Evolutionary conservation across 2,113 vertebrate genomes (phyloP).

Genomic region (Ibidorhyncha struthersii): DNA sequence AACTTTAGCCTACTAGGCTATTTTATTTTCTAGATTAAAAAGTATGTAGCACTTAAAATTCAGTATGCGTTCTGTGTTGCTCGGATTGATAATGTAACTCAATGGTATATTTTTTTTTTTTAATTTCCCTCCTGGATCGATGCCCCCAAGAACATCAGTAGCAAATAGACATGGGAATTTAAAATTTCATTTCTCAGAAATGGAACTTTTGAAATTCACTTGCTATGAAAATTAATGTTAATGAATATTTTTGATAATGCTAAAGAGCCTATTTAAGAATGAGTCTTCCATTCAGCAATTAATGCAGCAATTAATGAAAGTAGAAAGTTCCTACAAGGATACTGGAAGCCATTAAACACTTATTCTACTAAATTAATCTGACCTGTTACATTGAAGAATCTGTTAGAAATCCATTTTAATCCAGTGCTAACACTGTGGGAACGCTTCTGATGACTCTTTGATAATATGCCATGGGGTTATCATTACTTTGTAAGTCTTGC

Average conservation of each 20-base stretch:
- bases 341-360: not conserved
- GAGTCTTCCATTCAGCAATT: not conserved
- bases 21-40: not conserved
- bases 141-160: not conserved
- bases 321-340: not conserved
- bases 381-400: slow-evolving; percentile 1
- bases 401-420: slow-evolving; percentile 10
- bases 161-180: not conserved
- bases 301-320: not conserved
- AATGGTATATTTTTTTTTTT: not conserved
- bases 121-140: not conserved
- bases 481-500: not conserved
- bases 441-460: not conserved
- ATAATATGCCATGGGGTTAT: not conserved
- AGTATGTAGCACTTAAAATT: not conserved
- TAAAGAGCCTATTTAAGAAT: not conserved
- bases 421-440: not conserved
- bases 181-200: not conserved
- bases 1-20: not conserved
- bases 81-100: not conserved
- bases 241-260: slow-evolving; percentile 1
- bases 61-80: not conserved
- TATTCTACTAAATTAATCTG: not conserved
- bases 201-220: not conserved
- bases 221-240: slow-evolving; percentile 8